phyloP scores from a whole-genome alignment of 2,888 invertebrate genomes.

The Silvanus unidentatus region DNA sequence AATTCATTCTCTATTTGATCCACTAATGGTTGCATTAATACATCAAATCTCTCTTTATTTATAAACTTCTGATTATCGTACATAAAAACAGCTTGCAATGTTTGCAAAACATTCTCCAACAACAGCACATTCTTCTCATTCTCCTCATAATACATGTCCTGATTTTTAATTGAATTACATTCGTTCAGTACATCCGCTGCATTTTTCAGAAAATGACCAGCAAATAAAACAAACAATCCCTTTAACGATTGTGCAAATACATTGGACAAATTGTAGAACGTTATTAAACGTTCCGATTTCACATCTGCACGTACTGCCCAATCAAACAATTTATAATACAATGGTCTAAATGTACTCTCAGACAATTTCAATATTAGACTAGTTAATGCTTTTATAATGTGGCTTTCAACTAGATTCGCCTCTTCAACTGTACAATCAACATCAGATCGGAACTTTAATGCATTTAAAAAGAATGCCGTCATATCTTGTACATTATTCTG shows the following conservation, averaged over 20 bases:
- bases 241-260: slow-evolving; percentile 77
- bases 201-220: slow-evolving; percentile 77
- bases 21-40: slow-evolving; percentile 78
- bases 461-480: slow-evolving; percentile 67
- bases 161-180: slow-evolving; percentile 59
- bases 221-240: slow-evolving; percentile 85
- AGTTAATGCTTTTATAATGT: slow-evolving; percentile 72
- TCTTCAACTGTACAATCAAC: slow-evolving; percentile 40
- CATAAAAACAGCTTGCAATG: slow-evolving; percentile 70
- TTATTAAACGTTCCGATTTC: slow-evolving; percentile 63
- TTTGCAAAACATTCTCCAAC: slow-evolving; percentile 66
- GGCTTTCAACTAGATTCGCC: slow-evolving; percentile 62
- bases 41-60: slow-evolving; percentile 77
- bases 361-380: slow-evolving; percentile 80
- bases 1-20: slow-evolving; percentile 79
- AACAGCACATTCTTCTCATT: slow-evolving; percentile 57
- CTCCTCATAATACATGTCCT: slow-evolving; percentile 49
- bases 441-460: slow-evolving; percentile 62
- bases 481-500: slow-evolving; percentile 61
- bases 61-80: slow-evolving; percentile 81
- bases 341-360: slow-evolving; percentile 81
- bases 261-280: slow-evolving; percentile 76
- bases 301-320: slow-evolving; percentile 70
- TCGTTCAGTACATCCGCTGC: slow-evolving; percentile 66
- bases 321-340: slow-evolving; percentile 80